Percentiles rank a stretch among this genome's conserved stretches.
These are phyloP conservation scores for Anodontia alba DNA, from an alignment of 2,888 invertebrate genomes.

Conservation along the genomic window DNA sequence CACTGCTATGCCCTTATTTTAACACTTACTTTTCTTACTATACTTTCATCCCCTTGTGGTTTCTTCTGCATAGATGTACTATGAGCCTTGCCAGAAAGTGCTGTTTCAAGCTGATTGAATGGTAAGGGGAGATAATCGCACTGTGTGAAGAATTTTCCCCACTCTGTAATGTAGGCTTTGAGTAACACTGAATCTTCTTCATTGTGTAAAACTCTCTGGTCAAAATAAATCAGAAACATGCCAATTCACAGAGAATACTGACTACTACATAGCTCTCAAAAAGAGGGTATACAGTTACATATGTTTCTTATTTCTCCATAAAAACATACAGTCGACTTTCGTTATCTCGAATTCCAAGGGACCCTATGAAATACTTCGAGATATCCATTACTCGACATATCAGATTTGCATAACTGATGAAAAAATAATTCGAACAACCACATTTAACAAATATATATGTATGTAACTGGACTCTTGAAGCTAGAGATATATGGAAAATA, in stretches of 20 bases:
- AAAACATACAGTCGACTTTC: too few relatives aligned
- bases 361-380: too few relatives aligned
- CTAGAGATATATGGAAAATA: too few relatives aligned
- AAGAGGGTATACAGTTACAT: not conserved
- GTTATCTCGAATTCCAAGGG: too few relatives aligned
- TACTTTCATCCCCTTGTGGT: conserved; percentile 92
- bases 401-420: not conserved
- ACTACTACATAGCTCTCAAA: not conserved
- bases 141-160: conserved; percentile 99
- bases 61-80: conserved; percentile 87
- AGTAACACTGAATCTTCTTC: conserved; percentile 97
- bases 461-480: too few relatives aligned
- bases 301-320: too few relatives aligned
- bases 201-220: conserved; percentile 92
- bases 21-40: conserved; percentile 91
- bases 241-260: too few relatives aligned
- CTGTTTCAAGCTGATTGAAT: conserved; percentile 95
- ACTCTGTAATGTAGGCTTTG: conserved; percentile 98
- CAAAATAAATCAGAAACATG: conserved; percentile 50
- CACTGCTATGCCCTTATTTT: too few relatives aligned
- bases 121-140: conserved; percentile 98
- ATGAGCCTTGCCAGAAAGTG: conserved; percentile 90
- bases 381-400: too few relatives aligned
- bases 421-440: too few relatives aligned
- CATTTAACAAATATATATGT: too few relatives aligned